Percentiles rank a stretch among this genome's conserved stretches.
Evolutionary conservation across 2,888 invertebrate species (phyloP).

Genomic region (Diaperis boleti): DNA sequence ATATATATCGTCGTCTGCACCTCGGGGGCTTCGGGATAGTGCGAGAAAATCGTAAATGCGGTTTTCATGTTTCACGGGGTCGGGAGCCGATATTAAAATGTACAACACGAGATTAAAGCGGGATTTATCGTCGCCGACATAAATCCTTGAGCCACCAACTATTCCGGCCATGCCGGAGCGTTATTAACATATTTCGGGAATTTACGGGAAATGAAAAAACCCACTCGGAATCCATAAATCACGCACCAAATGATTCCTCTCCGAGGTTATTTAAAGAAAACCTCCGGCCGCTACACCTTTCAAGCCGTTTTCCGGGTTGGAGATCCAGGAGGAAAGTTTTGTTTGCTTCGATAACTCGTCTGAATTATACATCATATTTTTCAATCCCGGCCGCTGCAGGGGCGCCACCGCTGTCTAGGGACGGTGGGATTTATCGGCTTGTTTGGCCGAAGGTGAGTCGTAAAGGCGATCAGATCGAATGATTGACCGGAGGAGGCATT

Average conservation of each 20-base stretch:
- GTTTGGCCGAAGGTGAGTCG: constrained; percentile 6
- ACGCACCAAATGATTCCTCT: constrained; percentile 4
- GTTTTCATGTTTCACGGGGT: constrained; percentile 39
- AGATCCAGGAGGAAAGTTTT: constrained; percentile 14
- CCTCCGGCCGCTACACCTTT: constrained; percentile 6
- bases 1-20: constrained; percentile 29
- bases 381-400: constrained; percentile 16
- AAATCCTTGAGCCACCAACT: constrained; percentile 24
- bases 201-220: constrained; percentile 24
- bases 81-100: constrained; percentile 38
- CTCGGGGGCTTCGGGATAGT: constrained; percentile 11
- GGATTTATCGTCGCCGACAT: constrained; percentile 33
- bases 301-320: constrained; percentile 9
- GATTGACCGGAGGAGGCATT: no score
- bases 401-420: constrained; percentile 7
- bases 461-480: no score
- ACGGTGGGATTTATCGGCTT: constrained; percentile 6
- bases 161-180: constrained; percentile 18
- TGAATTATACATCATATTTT: constrained; percentile 31
- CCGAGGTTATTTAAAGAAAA: constrained; percentile 7
- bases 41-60: constrained; percentile 38
- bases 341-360: constrained; percentile 16
- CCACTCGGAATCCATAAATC: constrained; percentile 11
- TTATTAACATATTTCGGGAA: constrained; percentile 33
- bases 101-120: constrained; percentile 37